phyloP scores from a whole-genome alignment of 2,888 invertebrate species.

The Muscina levida region DNA sequence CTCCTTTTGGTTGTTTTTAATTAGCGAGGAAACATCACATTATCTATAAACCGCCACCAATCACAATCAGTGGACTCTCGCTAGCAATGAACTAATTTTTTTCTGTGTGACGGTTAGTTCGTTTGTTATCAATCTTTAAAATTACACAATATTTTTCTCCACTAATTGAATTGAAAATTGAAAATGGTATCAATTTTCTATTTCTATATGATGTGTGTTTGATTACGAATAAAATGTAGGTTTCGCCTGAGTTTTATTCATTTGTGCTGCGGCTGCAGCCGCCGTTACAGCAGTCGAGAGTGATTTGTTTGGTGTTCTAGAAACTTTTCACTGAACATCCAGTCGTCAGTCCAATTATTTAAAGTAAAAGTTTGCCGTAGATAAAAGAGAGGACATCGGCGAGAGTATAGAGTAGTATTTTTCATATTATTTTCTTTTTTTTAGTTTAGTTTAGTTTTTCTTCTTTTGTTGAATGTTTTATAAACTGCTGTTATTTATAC shows the following conservation, averaged over 20 bases:
- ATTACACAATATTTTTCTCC: background rate
- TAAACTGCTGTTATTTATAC: background rate
- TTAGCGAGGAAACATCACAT: too few relatives aligned
- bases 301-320: slow-evolving; percentile 15
- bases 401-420: slow-evolving; percentile 8
- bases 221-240: background rate
- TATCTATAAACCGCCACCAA: too few relatives aligned
- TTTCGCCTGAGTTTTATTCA: background rate
- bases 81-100: background rate
- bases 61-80: too few relatives aligned
- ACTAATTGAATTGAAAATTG: slow-evolving; percentile 3
- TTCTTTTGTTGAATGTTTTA: background rate
- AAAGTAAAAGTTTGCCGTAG: slow-evolving; percentile 55
- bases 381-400: background rate
- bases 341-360: slow-evolving; percentile 52
- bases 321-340: slow-evolving; percentile 36
- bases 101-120: too few relatives aligned
- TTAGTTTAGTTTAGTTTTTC: background rate
- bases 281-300: background rate
- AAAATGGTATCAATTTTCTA: background rate
- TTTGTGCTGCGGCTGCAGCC: background rate
- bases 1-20: too few relatives aligned
- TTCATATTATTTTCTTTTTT: slow-evolving; percentile 3
- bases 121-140: background rate
- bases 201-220: background rate